Conservation (phyloP, 2,797 vertebrate species). For the Sebastes glaucus region DNA sequence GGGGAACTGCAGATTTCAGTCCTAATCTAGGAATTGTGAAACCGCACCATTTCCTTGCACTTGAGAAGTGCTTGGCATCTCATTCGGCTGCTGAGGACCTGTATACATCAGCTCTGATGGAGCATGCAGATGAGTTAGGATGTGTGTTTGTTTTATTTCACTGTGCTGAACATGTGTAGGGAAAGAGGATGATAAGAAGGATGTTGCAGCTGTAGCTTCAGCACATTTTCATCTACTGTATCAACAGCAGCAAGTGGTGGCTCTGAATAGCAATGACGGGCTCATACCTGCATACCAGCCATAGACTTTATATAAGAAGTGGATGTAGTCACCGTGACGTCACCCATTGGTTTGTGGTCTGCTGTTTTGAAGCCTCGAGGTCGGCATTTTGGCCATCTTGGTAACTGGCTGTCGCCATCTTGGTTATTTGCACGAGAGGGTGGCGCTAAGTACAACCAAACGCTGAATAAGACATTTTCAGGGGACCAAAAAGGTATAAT, state of each 20-base stretch:
- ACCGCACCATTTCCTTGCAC: constrained; percentile 80
- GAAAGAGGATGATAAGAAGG: neutral
- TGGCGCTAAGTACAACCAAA: too few relatives aligned
- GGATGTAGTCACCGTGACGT: too few relatives aligned
- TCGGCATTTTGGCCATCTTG: too few relatives aligned
- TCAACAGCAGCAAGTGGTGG: neutral
- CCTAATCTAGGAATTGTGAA: constrained; percentile 86
- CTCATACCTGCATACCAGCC: neutral
- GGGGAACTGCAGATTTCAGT: constrained; percentile 78
- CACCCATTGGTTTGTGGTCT: too few relatives aligned
- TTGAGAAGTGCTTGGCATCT: constrained; percentile 68
- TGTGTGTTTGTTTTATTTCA: constrained; percentile 49
- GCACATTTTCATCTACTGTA: constrained; percentile 6
- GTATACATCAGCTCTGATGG: constrained; percentile 50
- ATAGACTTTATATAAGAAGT: too few relatives aligned
- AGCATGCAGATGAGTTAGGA: constrained; percentile 55
- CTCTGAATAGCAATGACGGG: neutral
- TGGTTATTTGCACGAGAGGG: too few relatives aligned
- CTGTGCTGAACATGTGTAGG: constrained; percentile 15
- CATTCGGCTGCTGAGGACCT: constrained; percentile 42
- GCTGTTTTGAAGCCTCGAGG: too few relatives aligned
- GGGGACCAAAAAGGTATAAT: too few relatives aligned
- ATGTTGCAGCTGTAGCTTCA: neutral
- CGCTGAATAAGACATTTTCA: too few relatives aligned
- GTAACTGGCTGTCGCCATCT: too few relatives aligned